Evolutionary conservation across 2,888 invertebrate species (phyloP).

Genomic region (Ormyrus thymus): DNA sequence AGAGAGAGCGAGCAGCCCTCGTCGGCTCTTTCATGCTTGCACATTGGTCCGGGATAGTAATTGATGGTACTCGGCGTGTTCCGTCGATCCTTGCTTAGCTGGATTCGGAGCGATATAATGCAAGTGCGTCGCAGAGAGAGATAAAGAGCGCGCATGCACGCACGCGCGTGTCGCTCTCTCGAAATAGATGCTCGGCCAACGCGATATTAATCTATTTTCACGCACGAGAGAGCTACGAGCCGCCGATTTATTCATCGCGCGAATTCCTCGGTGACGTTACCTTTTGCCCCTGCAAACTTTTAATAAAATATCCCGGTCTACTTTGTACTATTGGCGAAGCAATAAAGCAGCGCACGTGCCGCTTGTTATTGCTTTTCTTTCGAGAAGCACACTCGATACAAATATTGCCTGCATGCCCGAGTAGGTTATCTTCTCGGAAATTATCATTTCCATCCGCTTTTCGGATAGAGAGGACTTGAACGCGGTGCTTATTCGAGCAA

Average conservation of each 20-base stretch:
- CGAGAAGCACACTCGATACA: background rate
- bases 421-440: no score
- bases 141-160: constrained; percentile 16
- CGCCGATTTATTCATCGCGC: constrained; percentile 1
- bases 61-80: constrained; percentile 60
- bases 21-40: constrained; percentile 54
- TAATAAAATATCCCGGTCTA: constrained; percentile 21
- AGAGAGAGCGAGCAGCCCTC: constrained; percentile 36
- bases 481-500: no score
- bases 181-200: constrained; percentile 58
- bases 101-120: constrained; percentile 36
- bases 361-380: constrained; percentile 16
- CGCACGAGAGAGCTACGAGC: background rate
- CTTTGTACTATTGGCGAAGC: background rate
- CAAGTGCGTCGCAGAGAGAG: constrained; percentile 39
- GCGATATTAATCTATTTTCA: constrained; percentile 60
- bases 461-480: no score
- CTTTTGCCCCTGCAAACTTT: constrained; percentile 25
- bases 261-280: constrained; percentile 21
- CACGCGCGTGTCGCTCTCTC: constrained; percentile 8
- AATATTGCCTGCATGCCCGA: no score
- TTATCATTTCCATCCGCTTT: no score
- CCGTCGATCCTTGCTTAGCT: constrained; percentile 34
- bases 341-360: constrained; percentile 3
- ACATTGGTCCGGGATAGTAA: constrained; percentile 61